Conservation (phyloP, 2,888 invertebrate species). For the Campaea margaritaria region DNA sequence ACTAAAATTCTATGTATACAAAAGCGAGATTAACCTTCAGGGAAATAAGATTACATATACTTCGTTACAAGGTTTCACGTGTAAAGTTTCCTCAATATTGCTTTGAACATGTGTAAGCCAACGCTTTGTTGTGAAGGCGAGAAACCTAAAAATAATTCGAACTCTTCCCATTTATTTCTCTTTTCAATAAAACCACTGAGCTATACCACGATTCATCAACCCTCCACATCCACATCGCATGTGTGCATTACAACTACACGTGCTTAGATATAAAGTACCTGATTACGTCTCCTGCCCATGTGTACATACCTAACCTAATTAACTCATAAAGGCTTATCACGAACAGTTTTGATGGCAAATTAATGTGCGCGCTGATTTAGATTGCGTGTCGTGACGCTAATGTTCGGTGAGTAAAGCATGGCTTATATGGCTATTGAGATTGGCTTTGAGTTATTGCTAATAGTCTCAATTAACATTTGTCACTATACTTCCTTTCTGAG, state of each 20-base stretch:
- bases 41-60: too few relatives aligned
- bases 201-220: too few relatives aligned
- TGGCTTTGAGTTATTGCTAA: slow-evolving; percentile 10
- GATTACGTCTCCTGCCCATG: slow-evolving; percentile 11
- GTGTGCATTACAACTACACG: background rate
- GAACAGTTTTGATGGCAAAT: slow-evolving; percentile 35
- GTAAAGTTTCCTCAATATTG: too few relatives aligned
- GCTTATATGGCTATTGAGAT: slow-evolving; percentile 17
- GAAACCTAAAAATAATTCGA: background rate
- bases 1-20: too few relatives aligned
- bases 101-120: too few relatives aligned
- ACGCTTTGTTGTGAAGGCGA: too few relatives aligned
- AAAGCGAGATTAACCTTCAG: too few relatives aligned
- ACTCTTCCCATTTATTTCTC: background rate
- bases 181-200: background rate
- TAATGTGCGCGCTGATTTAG: slow-evolving; percentile 38
- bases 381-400: slow-evolving; percentile 31
- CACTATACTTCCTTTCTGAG: background rate
- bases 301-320: slow-evolving; percentile 27
- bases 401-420: slow-evolving; percentile 17
- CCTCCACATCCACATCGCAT: too few relatives aligned
- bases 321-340: slow-evolving; percentile 34
- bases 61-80: too few relatives aligned
- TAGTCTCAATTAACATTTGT: slow-evolving; percentile 3
- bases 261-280: background rate